These are phyloP conservation scores for Phyllopteryx taeniolatus DNA, from an alignment of 2,113 vertebrate genomes.

Conservation along the genomic window DNA sequence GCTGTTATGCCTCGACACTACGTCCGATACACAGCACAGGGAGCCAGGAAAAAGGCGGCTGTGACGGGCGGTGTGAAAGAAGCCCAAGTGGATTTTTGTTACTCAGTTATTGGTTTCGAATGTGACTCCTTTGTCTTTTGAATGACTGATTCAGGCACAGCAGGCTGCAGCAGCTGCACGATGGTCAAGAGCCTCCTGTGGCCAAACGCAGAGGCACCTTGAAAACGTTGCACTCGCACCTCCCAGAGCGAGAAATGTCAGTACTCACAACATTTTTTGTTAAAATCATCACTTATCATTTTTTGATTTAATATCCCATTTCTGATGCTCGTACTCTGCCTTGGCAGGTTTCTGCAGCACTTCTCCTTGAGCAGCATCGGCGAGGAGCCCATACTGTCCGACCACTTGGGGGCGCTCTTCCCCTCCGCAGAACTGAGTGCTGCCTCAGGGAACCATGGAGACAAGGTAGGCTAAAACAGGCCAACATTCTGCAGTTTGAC, in stretches of 20 bases:
- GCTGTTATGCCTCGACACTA: too few species aligned
- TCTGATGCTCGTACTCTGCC: neutral
- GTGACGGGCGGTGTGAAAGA: too few species aligned
- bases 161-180: conserved; percentile 79
- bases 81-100: too few species aligned
- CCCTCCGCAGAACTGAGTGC: conserved; percentile 65
- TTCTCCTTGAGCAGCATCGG: conserved; percentile 84
- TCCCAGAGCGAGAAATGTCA: conserved; percentile 85
- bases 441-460: conserved; percentile 54
- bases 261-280: conserved; percentile 11
- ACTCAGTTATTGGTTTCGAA: too few species aligned
- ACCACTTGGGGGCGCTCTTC: conserved; percentile 82
- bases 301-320: neutral
- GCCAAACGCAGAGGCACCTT: conserved; percentile 76
- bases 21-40: too few species aligned
- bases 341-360: conserved; percentile 85
- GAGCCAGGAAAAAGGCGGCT: too few species aligned
- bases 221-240: conserved; percentile 73
- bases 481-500: neutral
- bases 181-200: conserved; percentile 69
- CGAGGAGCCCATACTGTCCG: conserved; percentile 77
- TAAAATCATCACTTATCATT: neutral
- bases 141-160: conserved; percentile 71
- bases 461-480: conserved; percentile 75
- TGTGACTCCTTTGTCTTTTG: neutral